phyloP scores from a whole-genome alignment of 2,797 vertebrate species.

The Helostoma temminkii region DNA sequence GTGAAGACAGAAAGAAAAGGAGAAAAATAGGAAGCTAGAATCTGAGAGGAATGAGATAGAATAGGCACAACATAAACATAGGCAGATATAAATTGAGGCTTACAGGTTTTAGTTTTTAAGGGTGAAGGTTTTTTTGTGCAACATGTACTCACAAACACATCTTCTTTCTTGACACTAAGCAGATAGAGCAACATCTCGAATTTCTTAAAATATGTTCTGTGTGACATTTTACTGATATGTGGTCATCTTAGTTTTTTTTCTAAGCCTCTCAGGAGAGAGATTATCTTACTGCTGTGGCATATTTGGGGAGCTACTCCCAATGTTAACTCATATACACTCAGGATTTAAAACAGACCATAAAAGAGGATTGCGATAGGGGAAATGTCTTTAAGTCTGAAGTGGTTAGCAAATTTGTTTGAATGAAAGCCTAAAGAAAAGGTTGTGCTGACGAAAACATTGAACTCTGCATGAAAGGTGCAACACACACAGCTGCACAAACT shows the following conservation, averaged over 20 bases:
- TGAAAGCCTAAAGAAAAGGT: conserved; percentile 40
- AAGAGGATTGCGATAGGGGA: conserved; percentile 52
- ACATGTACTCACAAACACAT: conserved; percentile 12
- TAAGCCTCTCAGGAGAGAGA: conserved; percentile 55
- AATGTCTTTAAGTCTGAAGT: conserved; percentile 53
- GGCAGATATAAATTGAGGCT: conserved; percentile 12
- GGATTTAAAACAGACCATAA: conserved; percentile 54
- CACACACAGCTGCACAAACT: conserved; percentile 32
- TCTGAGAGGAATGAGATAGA: not conserved
- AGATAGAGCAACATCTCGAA: conserved; percentile 14
- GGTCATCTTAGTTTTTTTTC: conserved; percentile 51
- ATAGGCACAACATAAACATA: not conserved
- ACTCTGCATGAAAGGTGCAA: conserved; percentile 24
- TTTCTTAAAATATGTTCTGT: conserved; percentile 28
- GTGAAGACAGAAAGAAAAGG: conserved; percentile 24
- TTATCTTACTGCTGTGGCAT: conserved; percentile 53
- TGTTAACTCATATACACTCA: conserved; percentile 25
- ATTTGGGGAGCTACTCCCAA: conserved; percentile 50
- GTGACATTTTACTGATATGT: conserved; percentile 48
- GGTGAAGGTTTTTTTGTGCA: conserved; percentile 26
- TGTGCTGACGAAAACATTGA: conserved; percentile 59
- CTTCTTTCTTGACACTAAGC: conserved; percentile 19
- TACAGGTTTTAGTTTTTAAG: conserved; percentile 23
- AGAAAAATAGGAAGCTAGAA: conserved; percentile 14
- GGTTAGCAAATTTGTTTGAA: conserved; percentile 46